Base-by-base conservation (phyloP, 1,140 invertebrate genomes). In the Lineus longissimus region DNA sequence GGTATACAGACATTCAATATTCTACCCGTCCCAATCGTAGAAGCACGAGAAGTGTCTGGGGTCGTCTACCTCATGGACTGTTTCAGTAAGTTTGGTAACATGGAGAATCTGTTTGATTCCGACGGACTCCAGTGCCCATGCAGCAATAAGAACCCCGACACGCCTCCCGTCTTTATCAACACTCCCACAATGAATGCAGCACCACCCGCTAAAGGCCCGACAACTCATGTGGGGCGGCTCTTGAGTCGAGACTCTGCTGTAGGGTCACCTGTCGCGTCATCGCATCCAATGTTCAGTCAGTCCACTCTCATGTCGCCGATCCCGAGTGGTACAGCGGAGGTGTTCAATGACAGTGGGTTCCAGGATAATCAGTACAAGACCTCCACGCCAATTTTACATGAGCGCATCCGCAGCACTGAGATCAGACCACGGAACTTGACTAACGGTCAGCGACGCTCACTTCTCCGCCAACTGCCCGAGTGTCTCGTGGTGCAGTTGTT, bases 401-500 rank as follows among this genome's bases (percentile, higher is more conserved):
- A 25, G 23, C 30, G 17, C 17, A 19, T 17, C 1, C 41, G 54
- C 23, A 27, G 22, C 1, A 19, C 41, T 45, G 9, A 40, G 41
- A 25, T 61, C 22, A 22, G 13, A 13, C 56, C 36, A 13, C 64
- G 60, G 17, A 59, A 57, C 45, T 30, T 72, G n/a, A 62, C 62
- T 19, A 72, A 76, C 60, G 67, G 71, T 40, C 69, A 79, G 62
- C 63, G 76, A 27, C 64, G 75, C 29, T 79, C 75, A 59, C 57
- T 79, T 4, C 64, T 81, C 9, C 63, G 76, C 9, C 77, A 78
- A 59, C 61, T 81, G 40, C 77, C 79, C 17, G 76, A 79, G 54
- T 79, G 76, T 67, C 68, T 81, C 1, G 72, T 77, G 33, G 76
- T 81, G 62, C 79, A 81, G 70, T 56, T 79, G 27, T 68, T 80